Percentiles rank a stretch among this genome's conserved stretches.
Evolutionary conservation across 2,797 vertebrate species (phyloP).

Genomic region (Eurystomus glaucurus): DNA sequence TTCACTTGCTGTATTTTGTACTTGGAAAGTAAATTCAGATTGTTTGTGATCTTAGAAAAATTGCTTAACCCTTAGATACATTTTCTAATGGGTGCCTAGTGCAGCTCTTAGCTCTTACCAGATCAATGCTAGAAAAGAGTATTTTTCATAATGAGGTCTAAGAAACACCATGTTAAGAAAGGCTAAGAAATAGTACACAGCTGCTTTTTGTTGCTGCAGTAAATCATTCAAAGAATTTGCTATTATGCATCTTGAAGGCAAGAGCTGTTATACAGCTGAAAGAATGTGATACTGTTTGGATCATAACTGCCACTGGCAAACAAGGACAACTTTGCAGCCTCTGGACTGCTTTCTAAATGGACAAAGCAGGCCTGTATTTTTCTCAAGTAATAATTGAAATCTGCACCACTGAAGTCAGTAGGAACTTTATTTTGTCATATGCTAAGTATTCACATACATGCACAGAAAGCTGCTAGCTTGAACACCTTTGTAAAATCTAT

Average conservation of each 20-base stretch:
- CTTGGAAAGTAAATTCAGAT: not conserved
- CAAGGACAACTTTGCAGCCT: not conserved
- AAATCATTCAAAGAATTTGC: constrained; percentile 45
- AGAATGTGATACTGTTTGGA: constrained; percentile 36
- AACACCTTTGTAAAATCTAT: not conserved
- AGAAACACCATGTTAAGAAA: not conserved
- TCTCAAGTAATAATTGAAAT: not conserved
- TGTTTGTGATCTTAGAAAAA: not conserved
- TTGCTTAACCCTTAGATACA: not conserved
- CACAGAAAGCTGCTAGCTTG: not conserved
- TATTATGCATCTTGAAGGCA: not conserved
- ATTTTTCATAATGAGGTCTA: not conserved
- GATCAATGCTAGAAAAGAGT: not conserved
- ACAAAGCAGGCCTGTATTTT: constrained; percentile 31
- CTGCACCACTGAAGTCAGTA: not conserved
- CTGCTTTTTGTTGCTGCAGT: constrained; percentile 19
- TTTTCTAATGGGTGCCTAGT: not conserved
- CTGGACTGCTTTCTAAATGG: not conserved
- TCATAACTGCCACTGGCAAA: not conserved
- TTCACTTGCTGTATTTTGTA: not conserved
- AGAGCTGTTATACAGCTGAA: not conserved
- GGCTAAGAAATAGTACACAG: not conserved
- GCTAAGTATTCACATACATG: not conserved
- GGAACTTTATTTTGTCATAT: not conserved
- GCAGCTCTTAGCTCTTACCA: not conserved